These are phyloP conservation scores for Clupea harengus DNA, from an alignment of 2,113 vertebrate species.

Conservation along the genomic window DNA sequence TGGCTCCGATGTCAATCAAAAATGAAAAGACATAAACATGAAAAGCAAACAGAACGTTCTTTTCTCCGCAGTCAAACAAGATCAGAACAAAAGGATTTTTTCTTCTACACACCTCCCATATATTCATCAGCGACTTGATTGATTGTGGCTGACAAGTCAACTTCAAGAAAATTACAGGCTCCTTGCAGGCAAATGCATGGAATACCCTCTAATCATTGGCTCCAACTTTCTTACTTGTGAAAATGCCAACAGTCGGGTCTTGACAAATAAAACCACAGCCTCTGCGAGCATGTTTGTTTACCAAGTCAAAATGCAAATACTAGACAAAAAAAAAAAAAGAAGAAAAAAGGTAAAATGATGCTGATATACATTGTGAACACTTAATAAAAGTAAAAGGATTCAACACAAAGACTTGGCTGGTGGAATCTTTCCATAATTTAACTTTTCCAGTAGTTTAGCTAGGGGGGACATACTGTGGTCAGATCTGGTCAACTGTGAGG, in stretches of 20 bases:
- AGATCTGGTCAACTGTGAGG: neutral
- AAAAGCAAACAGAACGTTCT: neutral
- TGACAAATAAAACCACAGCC: neutral
- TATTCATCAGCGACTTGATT: neutral
- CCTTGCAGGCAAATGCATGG: neutral
- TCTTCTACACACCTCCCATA: neutral
- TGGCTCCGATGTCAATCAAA: slow-evolving; percentile 8
- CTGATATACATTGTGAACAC: neutral
- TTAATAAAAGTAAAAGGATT: neutral
- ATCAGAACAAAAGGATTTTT: neutral
- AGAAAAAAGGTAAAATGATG: neutral
- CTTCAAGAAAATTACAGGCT: slow-evolving; percentile 7
- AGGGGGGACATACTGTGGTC: neutral
- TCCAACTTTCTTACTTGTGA: neutral
- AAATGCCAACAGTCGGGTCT: neutral
- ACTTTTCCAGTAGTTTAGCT: slow-evolving; percentile 2
- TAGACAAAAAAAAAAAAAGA: neutral
- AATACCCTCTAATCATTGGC: slow-evolving; percentile 6
- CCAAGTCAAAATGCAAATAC: neutral
- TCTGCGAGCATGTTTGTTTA: neutral
- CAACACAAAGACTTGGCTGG: neutral
- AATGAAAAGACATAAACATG: neutral
- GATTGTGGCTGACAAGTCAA: slow-evolving; percentile 2
- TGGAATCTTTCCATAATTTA: neutral
- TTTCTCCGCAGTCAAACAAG: neutral